A percentile compares a stretch with the other conserved stretches of the same genome.
phyloP scores from a whole-genome alignment of 1,140 invertebrate genomes.

The Mya arenaria region DNA sequence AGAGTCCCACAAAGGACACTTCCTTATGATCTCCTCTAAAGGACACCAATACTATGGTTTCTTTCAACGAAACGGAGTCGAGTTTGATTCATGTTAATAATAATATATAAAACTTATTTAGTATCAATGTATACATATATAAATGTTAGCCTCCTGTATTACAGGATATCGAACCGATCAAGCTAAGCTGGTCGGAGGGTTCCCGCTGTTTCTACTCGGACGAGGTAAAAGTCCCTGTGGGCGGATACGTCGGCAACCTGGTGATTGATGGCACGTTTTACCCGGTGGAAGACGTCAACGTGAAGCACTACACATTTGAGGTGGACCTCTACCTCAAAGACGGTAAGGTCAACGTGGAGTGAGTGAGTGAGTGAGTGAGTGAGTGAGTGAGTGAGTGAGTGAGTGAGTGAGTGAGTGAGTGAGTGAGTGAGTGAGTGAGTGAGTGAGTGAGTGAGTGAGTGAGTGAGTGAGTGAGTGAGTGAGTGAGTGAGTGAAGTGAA shows the following conservation, averaged over 20 bases:
- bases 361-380: background rate
- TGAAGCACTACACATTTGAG: constrained; percentile 76
- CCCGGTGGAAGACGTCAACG: constrained; percentile 69
- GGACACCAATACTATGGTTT: no score
- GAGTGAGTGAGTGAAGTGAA: no score
- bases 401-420: background rate
- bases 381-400: background rate
- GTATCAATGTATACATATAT: no score
- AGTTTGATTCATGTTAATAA: no score
- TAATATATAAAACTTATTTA: no score
- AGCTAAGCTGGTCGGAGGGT: constrained; percentile 65
- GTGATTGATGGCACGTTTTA: constrained; percentile 67
- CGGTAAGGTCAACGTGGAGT: constrained; percentile 60
- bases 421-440: background rate
- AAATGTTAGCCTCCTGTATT: no score
- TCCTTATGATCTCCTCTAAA: no score
- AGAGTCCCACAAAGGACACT: no score
- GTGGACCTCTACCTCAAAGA: constrained; percentile 75
- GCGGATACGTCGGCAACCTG: constrained; percentile 70
- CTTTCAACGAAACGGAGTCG: no score
- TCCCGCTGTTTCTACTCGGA: constrained; percentile 65
- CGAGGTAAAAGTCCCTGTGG: constrained; percentile 66
- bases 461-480: background rate
- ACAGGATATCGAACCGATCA: constrained; percentile 66
- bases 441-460: background rate